Evolutionary conservation across 2,888 invertebrate species (phyloP).

Genomic region (Chaetoderma sp.): DNA sequence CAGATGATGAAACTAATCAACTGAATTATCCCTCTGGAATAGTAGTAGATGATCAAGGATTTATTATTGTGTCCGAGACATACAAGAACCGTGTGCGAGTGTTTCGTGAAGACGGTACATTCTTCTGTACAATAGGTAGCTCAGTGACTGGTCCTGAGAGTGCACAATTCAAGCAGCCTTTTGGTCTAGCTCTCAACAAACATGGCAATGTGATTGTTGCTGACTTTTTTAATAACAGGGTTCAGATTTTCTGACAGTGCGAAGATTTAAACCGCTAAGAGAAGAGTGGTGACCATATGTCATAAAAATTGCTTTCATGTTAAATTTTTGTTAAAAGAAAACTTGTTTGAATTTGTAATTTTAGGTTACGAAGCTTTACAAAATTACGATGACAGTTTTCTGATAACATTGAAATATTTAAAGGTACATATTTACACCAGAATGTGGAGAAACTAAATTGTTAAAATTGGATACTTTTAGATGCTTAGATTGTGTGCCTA

Average conservation of each 20-base stretch:
- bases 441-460: too few species aligned
- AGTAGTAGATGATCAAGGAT: constrained; percentile 97
- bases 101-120: constrained; percentile 95
- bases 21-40: constrained; percentile 99
- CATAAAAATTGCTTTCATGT: too few species aligned
- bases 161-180: constrained; percentile 90
- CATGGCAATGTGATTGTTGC: constrained; percentile 94
- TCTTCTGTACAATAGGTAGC: constrained; percentile 88
- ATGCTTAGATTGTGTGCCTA: too few species aligned
- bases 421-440: too few species aligned
- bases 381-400: too few species aligned
- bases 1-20: constrained; percentile 95
- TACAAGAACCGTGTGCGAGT: constrained; percentile 99
- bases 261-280: too few species aligned
- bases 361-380: too few species aligned
- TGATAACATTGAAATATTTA: too few species aligned
- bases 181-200: constrained; percentile 86
- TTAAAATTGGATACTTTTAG: too few species aligned
- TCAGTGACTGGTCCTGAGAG: constrained; percentile 97
- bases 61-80: constrained; percentile 98
- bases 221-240: constrained; percentile 96
- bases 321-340: too few species aligned
- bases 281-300: too few species aligned
- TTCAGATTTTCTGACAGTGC: constrained; percentile 98
- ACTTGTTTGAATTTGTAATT: too few species aligned